A percentile compares a stretch with the other conserved stretches of the same genome.
These are phyloP conservation scores for Palythoa grandis DNA, from an alignment of 92 coral and sea anemone genomes.

Conservation along the genomic window DNA sequence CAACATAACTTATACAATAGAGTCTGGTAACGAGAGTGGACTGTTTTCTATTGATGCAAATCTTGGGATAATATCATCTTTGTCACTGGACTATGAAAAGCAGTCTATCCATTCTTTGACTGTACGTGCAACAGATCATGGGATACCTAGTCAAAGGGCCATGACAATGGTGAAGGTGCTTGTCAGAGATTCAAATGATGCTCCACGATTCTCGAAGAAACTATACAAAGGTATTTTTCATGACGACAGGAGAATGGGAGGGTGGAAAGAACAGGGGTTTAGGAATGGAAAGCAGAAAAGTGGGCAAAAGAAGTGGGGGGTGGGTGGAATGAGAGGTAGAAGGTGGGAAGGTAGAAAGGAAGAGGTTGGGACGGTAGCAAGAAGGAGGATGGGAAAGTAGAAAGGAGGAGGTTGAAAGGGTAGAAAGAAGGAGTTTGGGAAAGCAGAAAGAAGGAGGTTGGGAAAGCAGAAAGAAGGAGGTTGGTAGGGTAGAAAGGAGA, in stretches of 20 bases:
- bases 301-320: neutral
- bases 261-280: neutral
- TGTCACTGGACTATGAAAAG: slow-evolving; percentile 84
- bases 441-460: too few relatives aligned
- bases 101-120: slow-evolving; percentile 57
- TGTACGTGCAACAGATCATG: slow-evolving; percentile 82
- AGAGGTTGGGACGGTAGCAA: too few relatives aligned
- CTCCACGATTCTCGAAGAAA: slow-evolving; percentile 76
- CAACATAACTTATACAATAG: slow-evolving; percentile 67
- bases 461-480: too few relatives aligned
- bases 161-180: slow-evolving; percentile 61
- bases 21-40: slow-evolving; percentile 60
- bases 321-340: neutral
- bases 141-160: slow-evolving; percentile 65
- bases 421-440: too few relatives aligned
- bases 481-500: too few relatives aligned
- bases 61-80: slow-evolving; percentile 72
- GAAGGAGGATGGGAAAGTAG: too few relatives aligned
- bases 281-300: neutral
- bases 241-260: neutral
- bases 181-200: slow-evolving; percentile 88
- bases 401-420: too few relatives aligned
- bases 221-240: slow-evolving; percentile 69
- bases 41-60: slow-evolving; percentile 71
- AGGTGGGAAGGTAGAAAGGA: too few relatives aligned